Conservation (phyloP, 1,140 invertebrate species). For the Panulirus ornatus region DNA sequence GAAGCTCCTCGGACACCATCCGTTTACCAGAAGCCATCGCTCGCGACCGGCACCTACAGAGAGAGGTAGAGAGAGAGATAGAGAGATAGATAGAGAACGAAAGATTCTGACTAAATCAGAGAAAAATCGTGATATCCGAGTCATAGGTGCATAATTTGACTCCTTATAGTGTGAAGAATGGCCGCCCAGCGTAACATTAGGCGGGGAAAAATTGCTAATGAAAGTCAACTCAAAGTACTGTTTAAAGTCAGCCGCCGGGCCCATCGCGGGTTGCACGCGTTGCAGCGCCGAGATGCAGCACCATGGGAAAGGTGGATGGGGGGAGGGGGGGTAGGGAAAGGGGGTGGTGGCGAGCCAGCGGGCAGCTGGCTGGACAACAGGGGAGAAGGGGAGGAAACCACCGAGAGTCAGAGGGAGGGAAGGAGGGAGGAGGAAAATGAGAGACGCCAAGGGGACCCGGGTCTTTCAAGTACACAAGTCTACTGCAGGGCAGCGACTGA, state of each 20-base stretch:
- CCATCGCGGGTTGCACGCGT: background rate
- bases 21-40: background rate
- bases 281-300: background rate
- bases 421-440: background rate
- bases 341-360: background rate
- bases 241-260: background rate
- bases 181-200: conserved; percentile 27
- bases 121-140: conserved; percentile 23
- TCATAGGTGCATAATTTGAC: conserved; percentile 41
- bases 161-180: conserved; percentile 38
- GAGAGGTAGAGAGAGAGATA: too few relatives aligned
- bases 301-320: background rate
- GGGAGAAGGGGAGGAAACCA: background rate
- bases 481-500: too few relatives aligned
- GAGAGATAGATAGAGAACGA: background rate
- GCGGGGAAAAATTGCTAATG: background rate
- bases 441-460: too few relatives aligned
- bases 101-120: conserved; percentile 33
- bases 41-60: too few relatives aligned
- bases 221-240: background rate
- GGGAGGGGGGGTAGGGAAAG: background rate
- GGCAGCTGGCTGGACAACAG: background rate
- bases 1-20: background rate
- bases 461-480: too few relatives aligned
- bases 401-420: background rate